Conservation (phyloP, 2,888 invertebrate genomes). For the Drosophila austrosaltans region DNA sequence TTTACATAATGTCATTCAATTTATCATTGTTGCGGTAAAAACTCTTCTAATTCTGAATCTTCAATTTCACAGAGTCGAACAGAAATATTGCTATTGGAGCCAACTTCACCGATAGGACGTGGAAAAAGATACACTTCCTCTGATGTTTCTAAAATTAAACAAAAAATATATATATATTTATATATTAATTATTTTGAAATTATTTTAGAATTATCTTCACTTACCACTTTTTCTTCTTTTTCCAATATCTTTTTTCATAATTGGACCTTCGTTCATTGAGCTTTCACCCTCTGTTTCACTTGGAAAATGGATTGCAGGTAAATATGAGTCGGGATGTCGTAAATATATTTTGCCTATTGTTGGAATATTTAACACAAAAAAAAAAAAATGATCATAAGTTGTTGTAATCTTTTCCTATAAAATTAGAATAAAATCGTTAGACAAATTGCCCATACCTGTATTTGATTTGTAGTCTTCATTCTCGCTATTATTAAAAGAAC, state of each 20-base stretch:
- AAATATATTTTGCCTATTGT: constrained; percentile 88
- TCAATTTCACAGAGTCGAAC: constrained; percentile 96
- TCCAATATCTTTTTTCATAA: constrained; percentile 85
- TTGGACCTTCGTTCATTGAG: constrained; percentile 62
- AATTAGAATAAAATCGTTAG: not conserved
- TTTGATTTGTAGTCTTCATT: constrained; percentile 87
- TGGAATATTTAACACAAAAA: constrained; percentile 21
- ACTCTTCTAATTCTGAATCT: constrained; percentile 90
- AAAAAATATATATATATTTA: not conserved
- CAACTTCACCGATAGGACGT: constrained; percentile 82
- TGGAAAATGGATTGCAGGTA: constrained; percentile 88
- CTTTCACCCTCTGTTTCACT: constrained; percentile 87
- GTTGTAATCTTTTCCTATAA: too few species aligned
- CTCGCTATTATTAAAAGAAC: constrained; percentile 87
- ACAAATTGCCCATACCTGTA: constrained; percentile 84
- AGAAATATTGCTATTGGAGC: constrained; percentile 93
- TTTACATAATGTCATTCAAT: constrained; percentile 66
- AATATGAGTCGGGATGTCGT: constrained; percentile 92
- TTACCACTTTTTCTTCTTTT: constrained; percentile 70
- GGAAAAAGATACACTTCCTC: constrained; percentile 84
- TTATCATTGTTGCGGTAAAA: constrained; percentile 66
- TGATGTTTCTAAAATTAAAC: constrained; percentile 85
- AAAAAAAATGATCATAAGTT: too few species aligned
- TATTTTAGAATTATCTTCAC: too few species aligned
- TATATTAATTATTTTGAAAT: too few species aligned